Base-by-base conservation (phyloP, 2,113 vertebrate genomes). In the Thryonomys swinderianus region DNA sequence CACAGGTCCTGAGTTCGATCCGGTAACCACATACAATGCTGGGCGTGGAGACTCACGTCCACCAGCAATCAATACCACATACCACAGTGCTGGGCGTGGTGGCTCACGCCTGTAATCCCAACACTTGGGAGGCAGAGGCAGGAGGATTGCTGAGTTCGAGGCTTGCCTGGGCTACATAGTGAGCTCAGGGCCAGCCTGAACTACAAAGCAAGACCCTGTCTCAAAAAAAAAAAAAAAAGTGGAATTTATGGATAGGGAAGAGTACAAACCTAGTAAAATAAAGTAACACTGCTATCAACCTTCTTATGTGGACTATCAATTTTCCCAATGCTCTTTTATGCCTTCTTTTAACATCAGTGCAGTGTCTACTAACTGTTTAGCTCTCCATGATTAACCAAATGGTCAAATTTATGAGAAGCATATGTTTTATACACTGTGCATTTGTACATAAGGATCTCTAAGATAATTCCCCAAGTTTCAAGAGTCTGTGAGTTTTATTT, bases 401-500 rank as follows among this genome's bases (percentile, higher is more conserved):
- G 25, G 21, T 59, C 45, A 82, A 82, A 80, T 87, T 66, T 83
- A 34, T 94, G 45, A 91, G 57, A 93, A 73, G 10, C 45, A 7
- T 85, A 69, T 73, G 21, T 69, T 96, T 95, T 88, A 71, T 64
- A 45, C 74, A 67, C 48, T 94, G 85, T 53, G 25, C 74, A 73
- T 67, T 76, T 96, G 42, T 96, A 87, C 90, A 86, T 80, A 85
- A 87, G 18, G 16, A 90, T 95, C 84, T 91, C 88, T 96, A 86
- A 92, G 73, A 78, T 42, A 95, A 91, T 83, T 89, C 87, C 55
- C 55, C 94, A 94, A 85, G 53, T 88, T 97, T 88, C 57, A 76
- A 57, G 55, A 95, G 21, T 84, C 51, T 84, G 16, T 95, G 34
- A 61, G 53, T 57, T 97, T 93, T 95, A 73, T 96, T 98, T 96